phyloP scores from a whole-genome alignment of 2,888 invertebrate genomes.

The Chydorus sphaericus region DNA sequence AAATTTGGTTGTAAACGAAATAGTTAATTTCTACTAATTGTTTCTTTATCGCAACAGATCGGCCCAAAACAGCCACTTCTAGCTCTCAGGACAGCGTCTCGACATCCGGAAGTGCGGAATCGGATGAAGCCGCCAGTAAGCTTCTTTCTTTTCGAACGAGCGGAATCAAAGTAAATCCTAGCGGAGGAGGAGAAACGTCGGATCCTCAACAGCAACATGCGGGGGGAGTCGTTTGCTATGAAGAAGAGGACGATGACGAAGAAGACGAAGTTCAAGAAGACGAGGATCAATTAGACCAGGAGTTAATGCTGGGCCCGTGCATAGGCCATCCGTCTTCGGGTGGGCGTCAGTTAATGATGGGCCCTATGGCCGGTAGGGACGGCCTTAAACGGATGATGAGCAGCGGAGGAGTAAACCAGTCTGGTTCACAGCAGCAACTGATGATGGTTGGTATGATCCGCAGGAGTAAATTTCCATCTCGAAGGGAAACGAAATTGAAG shows the following conservation, averaged over 20 bases:
- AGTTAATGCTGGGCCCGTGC: not conserved
- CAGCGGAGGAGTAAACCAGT: not conserved
- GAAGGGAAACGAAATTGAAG: not conserved
- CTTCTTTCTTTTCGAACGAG: too few relatives aligned
- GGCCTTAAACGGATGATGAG: too few relatives aligned
- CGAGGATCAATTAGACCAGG: not conserved
- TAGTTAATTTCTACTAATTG: not conserved
- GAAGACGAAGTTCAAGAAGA: conserved; percentile 10
- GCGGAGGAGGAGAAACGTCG: not conserved
- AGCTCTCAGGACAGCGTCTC: conserved; percentile 2
- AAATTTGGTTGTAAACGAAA: too few relatives aligned
- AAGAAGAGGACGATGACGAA: conserved; percentile 4
- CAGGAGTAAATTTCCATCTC: not conserved
- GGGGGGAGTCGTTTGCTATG: too few relatives aligned
- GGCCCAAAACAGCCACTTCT: not conserved
- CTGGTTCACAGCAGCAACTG: too few relatives aligned
- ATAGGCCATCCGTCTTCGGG: not conserved
- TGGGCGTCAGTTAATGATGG: not conserved
- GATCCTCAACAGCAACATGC: not conserved
- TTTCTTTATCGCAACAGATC: not conserved
- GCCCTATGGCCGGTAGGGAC: not conserved
- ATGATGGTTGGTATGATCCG: not conserved
- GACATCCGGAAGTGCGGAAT: not conserved
- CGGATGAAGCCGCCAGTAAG: not conserved
- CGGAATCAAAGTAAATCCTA: too few relatives aligned